Evolutionary conservation across 2,888 invertebrate species (phyloP).

Genomic region (Noctua janthina): DNA sequence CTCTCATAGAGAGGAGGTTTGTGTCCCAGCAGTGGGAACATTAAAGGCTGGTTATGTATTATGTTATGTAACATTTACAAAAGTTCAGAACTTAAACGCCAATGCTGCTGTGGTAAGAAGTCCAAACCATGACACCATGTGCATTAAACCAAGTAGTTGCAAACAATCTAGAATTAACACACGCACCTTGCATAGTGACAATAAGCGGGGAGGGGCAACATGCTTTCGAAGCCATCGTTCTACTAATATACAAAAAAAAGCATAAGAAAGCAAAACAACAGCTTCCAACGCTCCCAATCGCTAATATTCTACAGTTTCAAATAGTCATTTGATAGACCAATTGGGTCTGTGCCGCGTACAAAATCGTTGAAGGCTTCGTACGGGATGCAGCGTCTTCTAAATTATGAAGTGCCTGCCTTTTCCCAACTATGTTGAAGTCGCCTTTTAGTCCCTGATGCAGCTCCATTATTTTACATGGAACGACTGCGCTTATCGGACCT

Average conservation of each 20-base stretch:
- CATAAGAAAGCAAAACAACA: not conserved
- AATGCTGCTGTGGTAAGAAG: not conserved
- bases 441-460: not conserved
- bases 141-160: not conserved
- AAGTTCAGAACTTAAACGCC: not conserved
- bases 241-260: not conserved
- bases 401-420: not conserved
- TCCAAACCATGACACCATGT: not conserved
- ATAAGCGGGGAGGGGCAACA: too few relatives aligned
- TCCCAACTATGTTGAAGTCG: not conserved
- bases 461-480: not conserved
- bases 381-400: too few relatives aligned
- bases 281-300: too few relatives aligned
- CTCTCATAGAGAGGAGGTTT: not conserved
- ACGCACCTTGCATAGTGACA: not conserved
- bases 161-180: not conserved
- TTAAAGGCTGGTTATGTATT: not conserved
- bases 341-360: not conserved
- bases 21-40: not conserved
- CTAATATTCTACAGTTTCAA: not conserved
- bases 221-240: conserved; percentile 4
- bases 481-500: not conserved
- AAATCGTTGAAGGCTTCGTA: not conserved
- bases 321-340: not conserved
- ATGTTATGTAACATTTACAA: not conserved